These are phyloP conservation scores for Lucilia cuprina DNA, from an alignment of 1,140 invertebrate genomes.

Conservation along the genomic window DNA sequence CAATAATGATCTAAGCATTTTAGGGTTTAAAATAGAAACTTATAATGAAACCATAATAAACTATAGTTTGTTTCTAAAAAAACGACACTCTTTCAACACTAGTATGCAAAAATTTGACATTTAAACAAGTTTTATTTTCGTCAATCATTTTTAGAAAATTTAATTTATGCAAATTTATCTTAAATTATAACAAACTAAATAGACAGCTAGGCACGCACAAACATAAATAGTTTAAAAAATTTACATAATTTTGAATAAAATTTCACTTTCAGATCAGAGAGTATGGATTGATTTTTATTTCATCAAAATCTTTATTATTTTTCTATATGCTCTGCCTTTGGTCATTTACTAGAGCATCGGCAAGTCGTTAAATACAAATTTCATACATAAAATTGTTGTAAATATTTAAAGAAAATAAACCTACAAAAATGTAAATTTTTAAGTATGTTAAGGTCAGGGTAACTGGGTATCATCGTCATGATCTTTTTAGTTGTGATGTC, in stretches of 20 bases:
- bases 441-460: conserved; percentile 25
- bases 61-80: too few relatives aligned
- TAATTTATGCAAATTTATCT: neutral
- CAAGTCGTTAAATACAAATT: neutral
- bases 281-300: neutral
- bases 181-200: too few relatives aligned
- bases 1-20: too few relatives aligned
- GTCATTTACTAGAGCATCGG: neutral
- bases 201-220: neutral
- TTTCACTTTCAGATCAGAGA: neutral
- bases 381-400: neutral
- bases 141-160: neutral
- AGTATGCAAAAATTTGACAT: too few relatives aligned
- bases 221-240: neutral
- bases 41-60: too few relatives aligned
- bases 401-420: neutral
- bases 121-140: too few relatives aligned
- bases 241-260: neutral
- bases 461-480: conserved; percentile 3
- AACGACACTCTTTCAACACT: too few relatives aligned
- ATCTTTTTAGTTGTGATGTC: neutral
- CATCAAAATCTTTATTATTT: neutral
- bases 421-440: neutral
- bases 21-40: too few relatives aligned
- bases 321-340: neutral